Conservation (phyloP, 2,888 invertebrate genomes). For the Drosophila melanosoma region DNA sequence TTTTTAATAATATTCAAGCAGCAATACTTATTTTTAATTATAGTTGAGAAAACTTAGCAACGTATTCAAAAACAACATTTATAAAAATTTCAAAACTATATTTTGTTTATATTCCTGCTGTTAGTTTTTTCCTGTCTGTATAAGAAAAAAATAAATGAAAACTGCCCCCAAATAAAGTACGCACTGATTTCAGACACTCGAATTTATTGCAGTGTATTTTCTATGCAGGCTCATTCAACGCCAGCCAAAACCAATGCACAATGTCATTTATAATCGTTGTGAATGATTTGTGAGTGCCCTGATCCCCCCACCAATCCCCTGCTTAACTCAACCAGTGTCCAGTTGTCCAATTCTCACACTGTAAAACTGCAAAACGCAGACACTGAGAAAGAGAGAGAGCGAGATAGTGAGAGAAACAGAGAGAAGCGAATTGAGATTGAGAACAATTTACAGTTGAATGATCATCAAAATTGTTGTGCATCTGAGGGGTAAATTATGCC, state of each 20-base stretch:
- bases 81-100: neutral
- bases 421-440: slow-evolving; percentile 27
- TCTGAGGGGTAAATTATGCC: slow-evolving; percentile 44
- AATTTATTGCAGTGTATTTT: slow-evolving; percentile 29
- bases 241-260: slow-evolving; percentile 51
- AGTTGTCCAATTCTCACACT: slow-evolving; percentile 53
- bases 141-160: neutral
- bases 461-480: slow-evolving; percentile 28
- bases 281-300: slow-evolving; percentile 30
- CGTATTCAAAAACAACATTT: neutral
- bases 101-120: neutral
- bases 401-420: slow-evolving; percentile 35
- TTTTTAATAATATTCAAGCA: neutral
- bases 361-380: neutral
- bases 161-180: slow-evolving; percentile 16
- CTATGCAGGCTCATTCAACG: slow-evolving; percentile 72
- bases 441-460: slow-evolving; percentile 67
- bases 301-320: slow-evolving; percentile 4
- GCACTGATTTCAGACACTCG: slow-evolving; percentile 55
- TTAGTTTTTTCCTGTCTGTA: too few species aligned
- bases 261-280: slow-evolving; percentile 81
- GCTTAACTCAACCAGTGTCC: slow-evolving; percentile 37
- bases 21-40: neutral
- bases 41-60: neutral
- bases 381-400: slow-evolving; percentile 8